Evolutionary conservation across 2,797 vertebrate species (phyloP), one percentile per base, ranked within the genome.

Genomic region (Chelon labrosus): DNA sequence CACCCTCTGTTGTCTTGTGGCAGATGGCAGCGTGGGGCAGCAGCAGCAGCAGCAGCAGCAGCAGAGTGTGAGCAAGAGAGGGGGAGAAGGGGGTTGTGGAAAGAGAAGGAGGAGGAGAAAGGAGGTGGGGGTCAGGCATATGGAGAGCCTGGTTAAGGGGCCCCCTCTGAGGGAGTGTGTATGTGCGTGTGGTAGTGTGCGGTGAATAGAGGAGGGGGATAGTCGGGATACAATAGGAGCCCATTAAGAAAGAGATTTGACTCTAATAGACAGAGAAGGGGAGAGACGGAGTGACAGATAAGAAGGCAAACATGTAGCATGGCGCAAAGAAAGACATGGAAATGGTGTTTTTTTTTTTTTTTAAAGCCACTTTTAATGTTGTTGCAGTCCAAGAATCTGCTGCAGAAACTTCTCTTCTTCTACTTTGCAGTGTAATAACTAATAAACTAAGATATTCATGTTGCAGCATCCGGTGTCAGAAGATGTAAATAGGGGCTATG

Each of bases 81-180:
- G 96, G 82, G 78, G 94, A 93, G 94, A 95, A 96, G 96, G 96
- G 96, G 97, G 97, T 96, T 96, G 96, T 95, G 93, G 89, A 91
- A 88, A 94, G 91, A 94, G 95, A 95, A 94, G 95, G 95, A 93
- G 95, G 97, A 95, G 94, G 96, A 96, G 96, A 95, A 95, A 77
- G 79, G 86, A 87, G 89, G 90, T 86, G 91, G 91, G 91, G 89
- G 95, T 94, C 94, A 94, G 97, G 96, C 97, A 98, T 98, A 99
- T 98, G 97, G 97, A 95, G 95, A 97, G 97, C 96, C 97, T 98
- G 96, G 97, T 98, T 98, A 99, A 99, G 97, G 97, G 96, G 88
- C 96, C 97, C 96, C 95, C 95, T 96, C 87, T 79, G 77, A 91
- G 89, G 86, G 90, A 89, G 87, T 84, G 88, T 91, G 90, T 89